Base-by-base conservation (phyloP, 2,888 invertebrate species). In the Apotomis betuletana region DNA sequence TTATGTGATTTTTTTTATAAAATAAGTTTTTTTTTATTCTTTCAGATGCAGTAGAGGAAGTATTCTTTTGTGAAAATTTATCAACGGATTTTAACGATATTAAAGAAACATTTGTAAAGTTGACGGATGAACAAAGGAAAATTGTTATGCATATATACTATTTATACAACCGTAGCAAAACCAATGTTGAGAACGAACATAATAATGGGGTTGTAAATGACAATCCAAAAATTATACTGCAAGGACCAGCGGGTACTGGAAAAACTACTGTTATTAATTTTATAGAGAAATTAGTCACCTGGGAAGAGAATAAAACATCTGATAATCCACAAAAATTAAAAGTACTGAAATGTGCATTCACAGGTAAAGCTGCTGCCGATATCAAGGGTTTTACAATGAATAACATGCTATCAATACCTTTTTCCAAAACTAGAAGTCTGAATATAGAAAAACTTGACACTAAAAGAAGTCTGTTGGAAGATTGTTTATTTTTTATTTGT, bases 241-340 rank as follows among this genome's bases (percentile, higher is more conserved):
- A 54, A 54, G 54, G 54, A 54, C 54, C 54, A 15, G 54, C 54
- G 15, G 54, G 54, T 54, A 54, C 54, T 15, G 54, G 54, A 5
- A 54, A 54, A 54, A 54, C 15, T 5, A 54, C 54, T 1, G 15
- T 15, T 15, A 54, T 54, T 5, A 13, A 54, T 15, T 54, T 54
- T 5, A 54, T 54, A 4, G 54, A 54, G 15, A 54, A 54, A 54
- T 54, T 54, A 13, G 15, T 54, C 13, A 54, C 54, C 6, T 54
- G 54, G 54, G 54, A 54, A 54, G 54, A 13, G 3, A 54, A 54
- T 15, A 54, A 54, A 54, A 15, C 15, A 54, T 54, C 54, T 3
- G 8, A 4, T n/a, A 5, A 13, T 54, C 13, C 15, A 54, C n/a
- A 54, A 54, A 13, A 54, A 54, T 6, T 54, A 4, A 54, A 54